These are phyloP conservation scores for Metaphire vulgaris DNA, from an alignment of 1,140 invertebrate species.

Conservation along the genomic window DNA sequence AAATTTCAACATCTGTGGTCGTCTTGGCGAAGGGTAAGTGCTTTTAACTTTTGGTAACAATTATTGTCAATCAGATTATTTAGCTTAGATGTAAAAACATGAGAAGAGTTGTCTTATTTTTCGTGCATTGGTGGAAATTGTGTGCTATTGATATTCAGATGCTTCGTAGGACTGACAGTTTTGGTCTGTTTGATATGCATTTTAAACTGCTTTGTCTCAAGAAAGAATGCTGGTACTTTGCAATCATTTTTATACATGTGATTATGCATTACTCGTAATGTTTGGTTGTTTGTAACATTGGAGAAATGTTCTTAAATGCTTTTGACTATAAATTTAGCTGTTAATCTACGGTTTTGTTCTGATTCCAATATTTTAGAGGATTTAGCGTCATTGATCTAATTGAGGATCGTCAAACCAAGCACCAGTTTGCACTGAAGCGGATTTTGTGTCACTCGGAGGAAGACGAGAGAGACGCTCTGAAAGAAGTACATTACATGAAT, in stretches of 20 bases:
- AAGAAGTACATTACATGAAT: conserved; percentile 70
- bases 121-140: conserved; percentile 4
- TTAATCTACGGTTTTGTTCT: too few species aligned
- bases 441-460: conserved; percentile 72
- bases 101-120: not conserved
- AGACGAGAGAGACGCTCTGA: conserved; percentile 66
- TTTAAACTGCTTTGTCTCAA: too few species aligned
- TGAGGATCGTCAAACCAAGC: conserved; percentile 65
- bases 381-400: conserved; percentile 75
- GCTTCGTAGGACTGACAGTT: too few species aligned
- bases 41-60: conserved; percentile 9
- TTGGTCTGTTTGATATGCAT: too few species aligned
- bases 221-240: too few species aligned
- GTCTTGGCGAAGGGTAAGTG: conserved; percentile 70
- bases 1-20: conserved; percentile 64
- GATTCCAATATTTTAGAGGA: conserved; percentile 66
- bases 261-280: too few species aligned
- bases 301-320: too few species aligned
- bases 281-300: too few species aligned
- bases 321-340: too few species aligned
- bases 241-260: too few species aligned
- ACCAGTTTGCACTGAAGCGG: conserved; percentile 71
- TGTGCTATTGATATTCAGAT: too few species aligned
- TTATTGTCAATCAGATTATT: conserved; percentile 15
- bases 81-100: conserved; percentile 24